Evolutionary conservation across 37 sponge, comb jelly and placozoan species (phyloP), one percentile per base, ranked within the genome.

Genomic region (Amphimedon queenslandica): DNA sequence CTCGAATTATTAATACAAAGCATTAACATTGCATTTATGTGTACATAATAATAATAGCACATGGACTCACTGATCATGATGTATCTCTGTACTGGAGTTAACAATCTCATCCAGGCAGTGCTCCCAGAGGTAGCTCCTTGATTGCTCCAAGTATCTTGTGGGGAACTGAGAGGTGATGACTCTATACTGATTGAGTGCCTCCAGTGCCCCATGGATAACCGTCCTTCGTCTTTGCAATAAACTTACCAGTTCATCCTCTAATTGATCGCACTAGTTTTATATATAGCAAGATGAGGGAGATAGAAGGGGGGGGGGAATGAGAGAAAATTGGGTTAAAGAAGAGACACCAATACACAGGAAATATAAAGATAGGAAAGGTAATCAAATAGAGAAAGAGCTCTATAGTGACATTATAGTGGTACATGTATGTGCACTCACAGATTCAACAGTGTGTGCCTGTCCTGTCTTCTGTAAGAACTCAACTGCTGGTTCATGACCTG

Each of bases 81-180:
- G 8, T 60, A n/a, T n/a, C n/a, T n/a, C n/a, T n/a, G n/a, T n/a
- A 6, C 5, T 60, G 28, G 27, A n/a, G 28, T 60, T 60, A n/a
- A 60, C 27, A 6, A 60, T 60, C 27, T 11, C 21, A n/a, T 42
- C 63, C 13, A 74, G 69, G 39, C 85, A 85, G n/a, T 64, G 34
- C 63, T 85, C 85, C 91, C 91, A 90, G 35, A 85, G 71, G 61
- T 75, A 75, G 60, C 91, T 85, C 6, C 86, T 72, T 51, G 84
- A 83, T 77, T 83, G 80, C 77, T 83, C 70, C 56, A 75, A 42
- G 69, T 89, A 89, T 75, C 79, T 65, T 1, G 72, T 47, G 37
- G 83, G 84, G 38, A 85, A 85, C 85, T 85, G 68, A 2, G 60
- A 23, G 42, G 84, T 86, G 65, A 93, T 77, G 47, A 70, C 72